Evolutionary conservation across 2,113 vertebrate species (phyloP).

Genomic region (Coregonus clupeaformis): DNA sequence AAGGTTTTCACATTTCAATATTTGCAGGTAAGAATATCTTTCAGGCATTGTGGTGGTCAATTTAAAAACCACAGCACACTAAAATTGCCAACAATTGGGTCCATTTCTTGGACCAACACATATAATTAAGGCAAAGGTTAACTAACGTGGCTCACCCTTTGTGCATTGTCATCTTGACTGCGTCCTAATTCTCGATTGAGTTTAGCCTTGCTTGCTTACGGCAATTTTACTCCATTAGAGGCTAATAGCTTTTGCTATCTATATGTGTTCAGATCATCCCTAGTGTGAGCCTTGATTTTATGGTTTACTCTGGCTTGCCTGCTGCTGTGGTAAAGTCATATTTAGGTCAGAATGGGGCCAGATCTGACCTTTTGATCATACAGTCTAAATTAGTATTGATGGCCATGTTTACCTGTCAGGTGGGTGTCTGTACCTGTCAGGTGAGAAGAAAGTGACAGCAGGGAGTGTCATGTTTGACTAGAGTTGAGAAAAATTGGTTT

Average conservation of each 20-base stretch:
- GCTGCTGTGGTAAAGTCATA: no score
- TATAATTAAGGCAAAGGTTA: background rate
- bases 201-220: slow-evolving; percentile 8
- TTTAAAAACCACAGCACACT: background rate
- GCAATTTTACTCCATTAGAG: slow-evolving; percentile 5
- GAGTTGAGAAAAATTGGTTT: no score
- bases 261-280: slow-evolving; percentile 5
- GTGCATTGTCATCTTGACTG: slow-evolving; percentile 26
- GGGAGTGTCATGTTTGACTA: no score
- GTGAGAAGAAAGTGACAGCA: no score
- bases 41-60: background rate
- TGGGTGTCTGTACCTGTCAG: no score
- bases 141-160: background rate
- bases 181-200: slow-evolving; percentile 25
- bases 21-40: background rate
- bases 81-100: background rate
- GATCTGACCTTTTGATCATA: no score
- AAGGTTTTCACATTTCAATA: background rate
- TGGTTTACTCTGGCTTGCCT: no score
- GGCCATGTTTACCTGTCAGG: no score
- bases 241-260: slow-evolving; percentile 3
- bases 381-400: no score
- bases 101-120: background rate
- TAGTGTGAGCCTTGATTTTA: slow-evolving; percentile 4
- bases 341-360: no score